phyloP scores from a whole-genome alignment of 92 coral and sea anemone species.

The Epizoanthus ramosus region DNA sequence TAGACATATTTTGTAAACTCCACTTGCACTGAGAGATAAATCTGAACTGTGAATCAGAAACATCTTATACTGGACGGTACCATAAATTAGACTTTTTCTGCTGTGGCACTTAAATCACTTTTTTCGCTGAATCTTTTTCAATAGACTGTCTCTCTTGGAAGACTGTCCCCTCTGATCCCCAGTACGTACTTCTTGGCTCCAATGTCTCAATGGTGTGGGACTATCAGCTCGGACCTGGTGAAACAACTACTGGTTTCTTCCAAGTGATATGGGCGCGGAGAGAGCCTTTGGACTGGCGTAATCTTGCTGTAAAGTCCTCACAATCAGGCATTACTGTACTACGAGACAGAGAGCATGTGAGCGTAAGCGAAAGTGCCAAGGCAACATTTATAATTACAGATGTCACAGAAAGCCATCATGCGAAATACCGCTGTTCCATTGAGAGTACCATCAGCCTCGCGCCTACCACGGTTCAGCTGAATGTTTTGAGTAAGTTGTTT shows the following conservation, averaged over 20 bases:
- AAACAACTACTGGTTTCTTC: slow-evolving; percentile 54
- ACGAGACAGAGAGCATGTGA: slow-evolving; percentile 39
- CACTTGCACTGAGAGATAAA: too few species aligned
- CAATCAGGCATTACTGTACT: slow-evolving; percentile 53
- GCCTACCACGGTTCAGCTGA: slow-evolving; percentile 58
- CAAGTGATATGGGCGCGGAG: slow-evolving; percentile 57
- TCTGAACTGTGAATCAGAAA: too few species aligned
- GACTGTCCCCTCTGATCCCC: slow-evolving; percentile 49
- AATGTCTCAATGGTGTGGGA: slow-evolving; percentile 59
- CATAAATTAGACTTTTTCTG: too few species aligned
- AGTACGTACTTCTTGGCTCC: slow-evolving; percentile 44
- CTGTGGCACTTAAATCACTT: too few species aligned
- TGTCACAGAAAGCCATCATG: slow-evolving; percentile 56
- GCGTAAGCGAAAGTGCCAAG: slow-evolving; percentile 35
- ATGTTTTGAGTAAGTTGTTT: slow-evolving; percentile 60
- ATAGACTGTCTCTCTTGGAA: slow-evolving; percentile 62
- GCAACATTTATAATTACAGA: slow-evolving; percentile 54
- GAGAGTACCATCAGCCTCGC: slow-evolving; percentile 67
- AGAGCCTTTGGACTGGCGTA: slow-evolving; percentile 51
- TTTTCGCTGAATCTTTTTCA: neutral
- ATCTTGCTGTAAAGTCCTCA: slow-evolving; percentile 59
- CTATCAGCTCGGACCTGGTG: slow-evolving; percentile 55
- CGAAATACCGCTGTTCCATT: slow-evolving; percentile 65
- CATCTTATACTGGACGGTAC: too few species aligned
- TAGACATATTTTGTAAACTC: too few species aligned